Percentiles rank a stretch among this genome's conserved stretches.
Conservation (phyloP, 2,888 invertebrate species). For the Chelonus formosanus region DNA sequence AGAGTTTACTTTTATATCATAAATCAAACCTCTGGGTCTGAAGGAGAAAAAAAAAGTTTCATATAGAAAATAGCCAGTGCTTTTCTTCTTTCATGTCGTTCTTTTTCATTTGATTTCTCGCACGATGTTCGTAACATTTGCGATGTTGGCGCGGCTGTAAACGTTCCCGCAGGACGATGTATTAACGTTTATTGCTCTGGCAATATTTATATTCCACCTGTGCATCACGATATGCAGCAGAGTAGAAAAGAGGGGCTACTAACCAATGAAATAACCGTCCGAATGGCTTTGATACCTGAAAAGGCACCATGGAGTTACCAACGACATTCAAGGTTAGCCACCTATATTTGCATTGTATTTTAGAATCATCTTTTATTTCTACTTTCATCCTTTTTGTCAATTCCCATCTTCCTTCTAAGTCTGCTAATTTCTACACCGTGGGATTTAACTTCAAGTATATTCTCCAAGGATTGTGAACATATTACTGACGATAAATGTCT, state of each 20-base stretch:
- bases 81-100: background rate
- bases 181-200: conserved; percentile 44
- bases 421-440: too few relatives aligned
- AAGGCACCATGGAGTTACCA: conserved; percentile 18
- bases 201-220: conserved; percentile 42
- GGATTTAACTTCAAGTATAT: too few relatives aligned
- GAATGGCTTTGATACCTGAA: conserved; percentile 29
- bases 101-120: background rate
- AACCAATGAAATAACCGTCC: conserved; percentile 20
- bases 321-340: conserved; percentile 47
- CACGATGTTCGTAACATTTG: conserved; percentile 20
- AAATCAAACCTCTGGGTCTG: too few relatives aligned
- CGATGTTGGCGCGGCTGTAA: conserved; percentile 42
- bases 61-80: conserved; percentile 22
- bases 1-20: too few relatives aligned
- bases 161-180: conserved; percentile 38
- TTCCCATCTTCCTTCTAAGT: conserved; percentile 1
- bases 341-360: conserved; percentile 53
- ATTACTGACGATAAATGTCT: too few relatives aligned
- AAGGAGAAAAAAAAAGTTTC: conserved; percentile 5
- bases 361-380: conserved; percentile 32
- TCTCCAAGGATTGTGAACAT: too few relatives aligned
- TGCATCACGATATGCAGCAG: background rate
- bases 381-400: conserved; percentile 10
- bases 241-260: conserved; percentile 18